These are phyloP conservation scores for Scotopteryx bipunctaria DNA, from an alignment of 2,888 invertebrate species.

Conservation along the genomic window DNA sequence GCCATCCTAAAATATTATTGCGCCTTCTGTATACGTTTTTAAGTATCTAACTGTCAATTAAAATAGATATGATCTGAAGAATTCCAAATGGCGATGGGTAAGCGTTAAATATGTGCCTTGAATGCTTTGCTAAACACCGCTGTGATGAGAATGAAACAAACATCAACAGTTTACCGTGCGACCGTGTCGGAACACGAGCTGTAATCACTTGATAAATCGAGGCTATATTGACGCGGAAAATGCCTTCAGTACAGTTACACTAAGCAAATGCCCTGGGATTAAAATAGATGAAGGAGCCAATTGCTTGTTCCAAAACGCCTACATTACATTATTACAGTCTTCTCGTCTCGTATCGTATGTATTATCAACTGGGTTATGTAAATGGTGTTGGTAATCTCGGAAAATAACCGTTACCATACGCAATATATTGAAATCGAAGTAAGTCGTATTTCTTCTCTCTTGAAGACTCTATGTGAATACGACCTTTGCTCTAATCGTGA, in stretches of 20 bases:
- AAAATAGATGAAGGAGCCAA: slow-evolving; percentile 43
- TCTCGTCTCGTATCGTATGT: slow-evolving; percentile 9
- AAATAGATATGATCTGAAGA: neutral
- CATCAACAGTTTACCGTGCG: slow-evolving; percentile 21
- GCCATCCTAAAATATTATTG: too few species aligned
- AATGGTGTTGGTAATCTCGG: slow-evolving; percentile 16
- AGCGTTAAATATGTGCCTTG: slow-evolving; percentile 6
- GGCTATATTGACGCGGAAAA: slow-evolving; percentile 47
- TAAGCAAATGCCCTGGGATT: slow-evolving; percentile 33
- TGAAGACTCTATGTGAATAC: neutral
- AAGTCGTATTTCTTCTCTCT: neutral
- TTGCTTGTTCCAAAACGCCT: slow-evolving; percentile 47
- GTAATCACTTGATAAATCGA: slow-evolving; percentile 45
- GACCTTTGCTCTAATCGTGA: slow-evolving; percentile 1
- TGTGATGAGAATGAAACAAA: slow-evolving; percentile 7
- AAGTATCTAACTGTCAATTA: too few species aligned
- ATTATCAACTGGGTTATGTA: slow-evolving; percentile 29
- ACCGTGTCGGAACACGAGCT: slow-evolving; percentile 14
- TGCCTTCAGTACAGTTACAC: slow-evolving; percentile 28
- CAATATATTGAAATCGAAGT: neutral
- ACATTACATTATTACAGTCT: slow-evolving; percentile 24
- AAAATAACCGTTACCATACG: slow-evolving; percentile 3
- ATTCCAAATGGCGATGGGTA: neutral
- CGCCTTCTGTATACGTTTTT: too few species aligned
- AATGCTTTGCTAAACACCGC: neutral